phyloP scores from a whole-genome alignment of 1,140 invertebrate genomes.

The Saxidomus purpurata region DNA sequence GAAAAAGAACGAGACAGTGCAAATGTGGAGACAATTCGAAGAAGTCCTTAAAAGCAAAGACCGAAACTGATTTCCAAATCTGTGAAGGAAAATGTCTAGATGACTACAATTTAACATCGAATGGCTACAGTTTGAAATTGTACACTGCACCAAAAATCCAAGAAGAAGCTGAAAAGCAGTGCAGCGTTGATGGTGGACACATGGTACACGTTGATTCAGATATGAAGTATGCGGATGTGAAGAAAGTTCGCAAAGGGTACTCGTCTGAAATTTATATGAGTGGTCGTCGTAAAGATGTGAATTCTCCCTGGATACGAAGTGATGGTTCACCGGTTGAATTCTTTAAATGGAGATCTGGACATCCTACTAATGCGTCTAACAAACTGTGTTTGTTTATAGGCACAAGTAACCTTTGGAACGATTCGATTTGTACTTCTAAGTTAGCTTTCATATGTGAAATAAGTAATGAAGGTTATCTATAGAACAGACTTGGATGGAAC shows the following conservation, averaged over 20 bases:
- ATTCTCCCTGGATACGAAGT: neutral
- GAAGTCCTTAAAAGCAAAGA: neutral
- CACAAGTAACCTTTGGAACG: neutral
- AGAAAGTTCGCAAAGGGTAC: neutral
- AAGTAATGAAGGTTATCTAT: neutral
- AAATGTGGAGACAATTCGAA: neutral
- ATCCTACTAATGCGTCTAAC: neutral
- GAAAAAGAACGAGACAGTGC: neutral
- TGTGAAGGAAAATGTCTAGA: neutral
- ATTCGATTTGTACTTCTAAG: neutral
- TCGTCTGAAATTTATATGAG: neutral
- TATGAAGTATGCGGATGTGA: neutral
- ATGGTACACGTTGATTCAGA: neutral
- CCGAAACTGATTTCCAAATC: neutral
- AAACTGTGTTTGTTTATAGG: neutral
- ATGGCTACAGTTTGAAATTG: neutral
- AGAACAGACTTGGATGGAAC: no score
- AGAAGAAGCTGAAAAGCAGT: neutral
- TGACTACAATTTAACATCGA: neutral
- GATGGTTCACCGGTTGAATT: neutral
- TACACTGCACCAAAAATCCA: neutral
- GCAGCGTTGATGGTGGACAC: neutral
- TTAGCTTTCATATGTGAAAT: neutral
- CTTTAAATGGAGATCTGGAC: neutral
- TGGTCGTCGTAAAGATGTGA: neutral